Percentiles rank a stretch among this genome's conserved stretches.
phyloP scores from a whole-genome alignment of 2,888 invertebrate genomes.

The Bimastos eiseni region DNA sequence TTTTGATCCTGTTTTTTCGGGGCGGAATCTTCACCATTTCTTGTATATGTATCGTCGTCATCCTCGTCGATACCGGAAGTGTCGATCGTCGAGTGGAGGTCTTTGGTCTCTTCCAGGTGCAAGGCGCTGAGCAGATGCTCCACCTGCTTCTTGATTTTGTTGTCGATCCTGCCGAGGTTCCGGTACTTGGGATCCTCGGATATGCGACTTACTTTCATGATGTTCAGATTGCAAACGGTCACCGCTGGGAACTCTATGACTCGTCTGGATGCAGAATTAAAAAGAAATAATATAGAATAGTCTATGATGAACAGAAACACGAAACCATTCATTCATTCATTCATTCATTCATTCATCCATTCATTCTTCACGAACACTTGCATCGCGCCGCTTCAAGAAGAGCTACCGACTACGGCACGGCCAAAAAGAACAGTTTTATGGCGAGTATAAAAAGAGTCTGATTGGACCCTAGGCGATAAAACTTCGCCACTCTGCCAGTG shows the following conservation, averaged over 20 bases:
- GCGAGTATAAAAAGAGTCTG: too few relatives aligned
- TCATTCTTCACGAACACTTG: too few relatives aligned
- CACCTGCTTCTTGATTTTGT: not conserved
- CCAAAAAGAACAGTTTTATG: too few relatives aligned
- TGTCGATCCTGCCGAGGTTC: slow-evolving; percentile 7
- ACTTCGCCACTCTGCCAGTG: too few relatives aligned
- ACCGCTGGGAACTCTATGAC: slow-evolving; percentile 30
- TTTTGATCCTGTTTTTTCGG: not conserved
- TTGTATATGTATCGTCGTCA: not conserved
- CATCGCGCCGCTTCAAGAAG: too few relatives aligned
- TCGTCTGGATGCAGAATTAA: slow-evolving; percentile 18
- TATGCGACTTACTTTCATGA: not conserved
- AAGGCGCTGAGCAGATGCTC: not conserved
- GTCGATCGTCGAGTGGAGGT: not conserved
- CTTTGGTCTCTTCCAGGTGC: not conserved
- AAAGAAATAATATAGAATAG: not conserved
- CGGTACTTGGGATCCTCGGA: not conserved
- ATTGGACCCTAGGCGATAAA: too few relatives aligned
- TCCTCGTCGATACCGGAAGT: not conserved
- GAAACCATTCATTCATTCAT: too few relatives aligned
- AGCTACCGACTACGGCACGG: too few relatives aligned
- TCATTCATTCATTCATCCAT: too few relatives aligned
- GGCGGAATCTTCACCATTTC: not conserved
- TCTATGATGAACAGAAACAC: too few relatives aligned
- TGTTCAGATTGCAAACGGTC: slow-evolving; percentile 35